These are phyloP conservation scores for Cydia pomonella DNA, from an alignment of 1,140 invertebrate genomes.

Conservation along the genomic window DNA sequence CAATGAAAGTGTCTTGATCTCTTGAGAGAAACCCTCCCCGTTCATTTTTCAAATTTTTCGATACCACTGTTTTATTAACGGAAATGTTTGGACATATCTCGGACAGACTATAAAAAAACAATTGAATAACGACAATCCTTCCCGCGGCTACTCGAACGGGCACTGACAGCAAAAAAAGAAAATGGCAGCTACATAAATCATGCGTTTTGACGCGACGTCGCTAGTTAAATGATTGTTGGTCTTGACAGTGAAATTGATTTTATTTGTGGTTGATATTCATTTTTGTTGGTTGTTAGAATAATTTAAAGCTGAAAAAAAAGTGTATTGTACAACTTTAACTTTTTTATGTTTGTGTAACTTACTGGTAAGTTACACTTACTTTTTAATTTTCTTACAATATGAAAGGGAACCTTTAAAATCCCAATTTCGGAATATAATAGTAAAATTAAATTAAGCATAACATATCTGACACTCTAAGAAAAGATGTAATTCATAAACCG, in stretches of 20 bases:
- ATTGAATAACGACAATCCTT: slow-evolving; percentile 10
- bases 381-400: no score
- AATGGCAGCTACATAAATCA: slow-evolving; percentile 18
- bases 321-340: no score
- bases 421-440: neutral
- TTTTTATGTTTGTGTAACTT: no score
- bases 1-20: no score
- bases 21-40: no score
- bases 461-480: neutral
- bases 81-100: no score
- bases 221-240: slow-evolving; percentile 13
- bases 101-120: neutral
- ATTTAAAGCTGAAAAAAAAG: no score
- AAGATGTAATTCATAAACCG: neutral
- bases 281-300: neutral
- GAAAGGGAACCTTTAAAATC: neutral
- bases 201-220: slow-evolving; percentile 17
- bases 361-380: no score
- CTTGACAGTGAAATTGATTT: slow-evolving; percentile 18
- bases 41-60: no score
- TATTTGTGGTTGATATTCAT: neutral
- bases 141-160: slow-evolving; percentile 5
- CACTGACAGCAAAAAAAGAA: neutral
- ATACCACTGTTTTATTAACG: no score
- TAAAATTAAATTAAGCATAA: slow-evolving; percentile 6